A percentile compares a stretch with the other conserved stretches of the same genome.
phyloP scores from a whole-genome alignment of 2,113 vertebrate species.

The Brachypteracias leptosomus region DNA sequence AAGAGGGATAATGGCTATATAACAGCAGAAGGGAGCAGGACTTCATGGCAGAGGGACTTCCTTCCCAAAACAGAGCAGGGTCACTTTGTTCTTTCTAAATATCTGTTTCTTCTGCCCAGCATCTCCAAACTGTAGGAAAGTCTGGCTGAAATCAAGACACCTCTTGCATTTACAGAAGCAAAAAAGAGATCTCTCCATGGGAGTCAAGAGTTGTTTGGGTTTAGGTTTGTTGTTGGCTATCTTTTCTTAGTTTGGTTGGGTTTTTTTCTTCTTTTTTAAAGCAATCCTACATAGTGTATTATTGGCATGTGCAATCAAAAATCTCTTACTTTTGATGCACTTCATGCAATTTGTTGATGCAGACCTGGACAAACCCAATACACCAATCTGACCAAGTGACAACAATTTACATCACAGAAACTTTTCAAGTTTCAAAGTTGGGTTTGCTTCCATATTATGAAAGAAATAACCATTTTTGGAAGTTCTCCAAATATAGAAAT shows the following conservation, averaged over 20 bases:
- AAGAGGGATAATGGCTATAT: neutral
- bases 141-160: neutral
- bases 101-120: neutral
- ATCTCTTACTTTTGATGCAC: neutral
- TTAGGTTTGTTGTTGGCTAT: too few relatives aligned
- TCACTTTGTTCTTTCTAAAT: neutral
- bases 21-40: neutral
- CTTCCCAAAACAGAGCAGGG: neutral
- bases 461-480: neutral
- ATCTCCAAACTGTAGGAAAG: neutral
- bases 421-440: neutral
- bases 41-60: neutral
- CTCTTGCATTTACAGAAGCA: neutral
- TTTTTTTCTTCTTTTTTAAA: neutral
- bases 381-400: neutral
- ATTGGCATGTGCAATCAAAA: fast-evolving
- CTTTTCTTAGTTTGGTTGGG: neutral
- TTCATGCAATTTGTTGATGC: neutral
- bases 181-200: neutral
- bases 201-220: neutral
- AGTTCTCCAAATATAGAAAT: neutral
- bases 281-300: neutral
- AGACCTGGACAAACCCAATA: neutral
- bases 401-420: neutral
- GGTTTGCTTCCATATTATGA: neutral